Conservation (phyloP, 2,797 vertebrate genomes). For the Antennarius maculatus region DNA sequence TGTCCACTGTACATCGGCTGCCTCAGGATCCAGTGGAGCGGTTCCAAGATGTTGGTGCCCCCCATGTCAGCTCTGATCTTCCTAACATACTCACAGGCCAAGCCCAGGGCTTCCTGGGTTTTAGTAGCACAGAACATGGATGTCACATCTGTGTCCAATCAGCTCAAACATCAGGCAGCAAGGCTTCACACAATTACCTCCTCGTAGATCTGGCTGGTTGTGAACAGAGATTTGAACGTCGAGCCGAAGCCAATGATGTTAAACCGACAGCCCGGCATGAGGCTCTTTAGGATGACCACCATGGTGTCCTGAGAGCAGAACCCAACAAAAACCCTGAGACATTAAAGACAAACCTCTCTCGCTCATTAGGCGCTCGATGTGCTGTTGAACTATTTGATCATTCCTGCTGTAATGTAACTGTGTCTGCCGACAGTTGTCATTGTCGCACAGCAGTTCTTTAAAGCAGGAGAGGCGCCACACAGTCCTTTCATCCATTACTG, state of each 20-base stretch:
- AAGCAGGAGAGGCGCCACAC: not conserved
- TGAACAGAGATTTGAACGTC: conserved; percentile 89
- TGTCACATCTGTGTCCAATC: not conserved
- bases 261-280: conserved; percentile 90
- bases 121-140: not conserved
- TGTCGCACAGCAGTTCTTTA: too few relatives aligned
- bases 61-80: conserved; percentile 91
- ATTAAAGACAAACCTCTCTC: not conserved
- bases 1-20: conserved; percentile 89
- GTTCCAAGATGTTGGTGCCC: conserved; percentile 86
- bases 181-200: conserved; percentile 81
- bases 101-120: conserved; percentile 85
- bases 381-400: conserved; percentile 5
- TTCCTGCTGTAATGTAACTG: not conserved
- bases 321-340: conserved; percentile 1
- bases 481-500: conserved; percentile 23
- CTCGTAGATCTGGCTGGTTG: conserved; percentile 88
- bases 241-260: conserved; percentile 93
- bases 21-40: conserved; percentile 88
- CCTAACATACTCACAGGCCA: conserved; percentile 88
- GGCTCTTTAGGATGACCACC: conserved; percentile 92
- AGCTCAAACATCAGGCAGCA: not conserved
- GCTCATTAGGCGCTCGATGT: conserved; percentile 21
- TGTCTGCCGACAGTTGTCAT: not conserved
- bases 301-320: conserved; percentile 86